Evolutionary conservation across 2,797 vertebrate species (phyloP).

Genomic region (Melanotaenia boesemani): DNA sequence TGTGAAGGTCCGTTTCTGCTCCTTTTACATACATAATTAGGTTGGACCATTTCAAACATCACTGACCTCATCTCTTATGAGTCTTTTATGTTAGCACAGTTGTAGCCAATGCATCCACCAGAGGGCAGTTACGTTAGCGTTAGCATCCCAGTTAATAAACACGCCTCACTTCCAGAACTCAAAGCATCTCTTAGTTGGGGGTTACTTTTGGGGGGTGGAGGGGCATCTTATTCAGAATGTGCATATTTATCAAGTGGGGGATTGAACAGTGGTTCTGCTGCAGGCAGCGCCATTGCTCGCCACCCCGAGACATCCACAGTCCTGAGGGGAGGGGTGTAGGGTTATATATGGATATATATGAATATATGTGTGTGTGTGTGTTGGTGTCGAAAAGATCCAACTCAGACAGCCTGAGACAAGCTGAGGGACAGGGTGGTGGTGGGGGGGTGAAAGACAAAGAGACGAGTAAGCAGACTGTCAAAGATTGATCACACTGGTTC

Average conservation of each 20-base stretch:
- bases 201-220: background rate
- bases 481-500: slow-evolving; percentile 64
- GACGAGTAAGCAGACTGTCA: slow-evolving; percentile 70
- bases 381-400: background rate
- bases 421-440: slow-evolving; percentile 2
- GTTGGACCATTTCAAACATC: too few species aligned
- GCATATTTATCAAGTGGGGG: slow-evolving; percentile 19
- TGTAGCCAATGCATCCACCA: too few species aligned
- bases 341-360: background rate
- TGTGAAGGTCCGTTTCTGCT: too few species aligned
- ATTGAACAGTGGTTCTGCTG: slow-evolving; percentile 47
- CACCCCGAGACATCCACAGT: slow-evolving; percentile 25
- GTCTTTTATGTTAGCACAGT: too few species aligned
- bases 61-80: too few species aligned
- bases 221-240: slow-evolving; percentile 29
- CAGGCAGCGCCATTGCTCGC: slow-evolving; percentile 28
- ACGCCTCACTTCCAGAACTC: background rate
- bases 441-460: slow-evolving; percentile 52
- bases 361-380: too few species aligned
- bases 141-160: background rate
- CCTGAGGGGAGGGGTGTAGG: slow-evolving; percentile 12
- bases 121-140: too few species aligned
- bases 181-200: too few species aligned
- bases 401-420: slow-evolving; percentile 20
- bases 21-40: too few species aligned